Evolutionary conservation across 2,113 vertebrate genomes (phyloP).

Genomic region (Chauna torquata): DNA sequence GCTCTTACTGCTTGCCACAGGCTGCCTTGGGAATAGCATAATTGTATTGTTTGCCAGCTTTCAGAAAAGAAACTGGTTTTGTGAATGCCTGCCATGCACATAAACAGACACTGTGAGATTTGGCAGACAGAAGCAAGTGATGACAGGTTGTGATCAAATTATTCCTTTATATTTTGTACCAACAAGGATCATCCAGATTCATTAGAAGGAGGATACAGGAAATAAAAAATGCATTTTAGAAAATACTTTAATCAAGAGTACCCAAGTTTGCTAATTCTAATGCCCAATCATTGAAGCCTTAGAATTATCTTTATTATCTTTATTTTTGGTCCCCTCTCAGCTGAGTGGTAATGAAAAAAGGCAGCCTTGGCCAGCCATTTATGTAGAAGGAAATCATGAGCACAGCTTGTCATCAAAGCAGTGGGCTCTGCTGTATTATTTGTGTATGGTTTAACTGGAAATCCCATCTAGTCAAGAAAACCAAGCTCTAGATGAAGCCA

Average conservation of each 20-base stretch:
- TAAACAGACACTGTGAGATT: not conserved
- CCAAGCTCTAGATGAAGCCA: constrained; percentile 20
- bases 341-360: constrained; percentile 53
- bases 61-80: not conserved
- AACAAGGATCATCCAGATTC: not conserved
- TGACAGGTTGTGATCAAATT: constrained; percentile 33
- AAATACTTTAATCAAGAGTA: not conserved
- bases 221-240: not conserved
- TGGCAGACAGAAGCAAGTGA: not conserved
- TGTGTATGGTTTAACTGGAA: constrained; percentile 57
- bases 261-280: not conserved
- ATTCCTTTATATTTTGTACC: constrained; percentile 17
- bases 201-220: not conserved
- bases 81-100: not conserved
- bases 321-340: not conserved
- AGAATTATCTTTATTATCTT: not conserved
- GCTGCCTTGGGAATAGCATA: not conserved
- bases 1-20: not conserved
- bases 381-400: constrained; percentile 46
- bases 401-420: constrained; percentile 58
- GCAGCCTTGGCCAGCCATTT: constrained; percentile 57
- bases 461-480: constrained; percentile 61
- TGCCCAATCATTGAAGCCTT: not conserved
- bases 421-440: constrained; percentile 63
- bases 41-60: not conserved